Evolutionary conservation across 2,888 invertebrate genomes (phyloP), one percentile per base, ranked within the genome.

Genomic region (Diadegma fenestrale): DNA sequence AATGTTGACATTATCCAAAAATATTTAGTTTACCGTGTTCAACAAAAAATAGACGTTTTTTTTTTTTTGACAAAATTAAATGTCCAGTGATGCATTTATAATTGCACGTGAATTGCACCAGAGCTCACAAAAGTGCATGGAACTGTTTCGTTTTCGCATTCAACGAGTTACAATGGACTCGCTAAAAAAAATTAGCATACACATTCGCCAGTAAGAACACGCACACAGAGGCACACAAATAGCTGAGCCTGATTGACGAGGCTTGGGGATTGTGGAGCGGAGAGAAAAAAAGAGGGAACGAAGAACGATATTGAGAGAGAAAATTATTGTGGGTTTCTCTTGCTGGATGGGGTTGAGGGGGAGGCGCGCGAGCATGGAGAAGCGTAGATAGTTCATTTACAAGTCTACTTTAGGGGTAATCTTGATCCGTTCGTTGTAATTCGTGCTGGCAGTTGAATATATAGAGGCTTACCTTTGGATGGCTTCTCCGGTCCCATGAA

Each of bases 361-460:
- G 51, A n/a, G n/a, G n/a, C n/a, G 48, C 17, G 14, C 22, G 37
- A 33, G 17, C 61, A 61, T 14, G 51, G 54, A 26, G 66, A 68
- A 68, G 30, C 63, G 71, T 71, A 61, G 61, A 79, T 79, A 63
- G 48, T 69, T 63, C 48, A 79, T 79, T 48, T 63, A 71, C 48
- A 79, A 61, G 71, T 71, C 71, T 43, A 43, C 80, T 83, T 88
- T 48, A 17, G 71, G 73, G 87, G 88, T 85, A 88, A 89, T 90
- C 87, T 89, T 89, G 90, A 90, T 90, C 88, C 86, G 86, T 86
- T 84, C 89, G 89, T 88, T 90, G 85, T 89, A 90, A 88, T 88
- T 85, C 45, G 54, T 78, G 37, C 71, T 68, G 66, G 84, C 87
- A 88, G 87, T 43, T 43, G n/a, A n/a, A n/a, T n/a, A 68, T 26